Evolutionary conservation across 2,888 invertebrate species (phyloP).

Genomic region (Synanthedon andrenaeformis): DNA sequence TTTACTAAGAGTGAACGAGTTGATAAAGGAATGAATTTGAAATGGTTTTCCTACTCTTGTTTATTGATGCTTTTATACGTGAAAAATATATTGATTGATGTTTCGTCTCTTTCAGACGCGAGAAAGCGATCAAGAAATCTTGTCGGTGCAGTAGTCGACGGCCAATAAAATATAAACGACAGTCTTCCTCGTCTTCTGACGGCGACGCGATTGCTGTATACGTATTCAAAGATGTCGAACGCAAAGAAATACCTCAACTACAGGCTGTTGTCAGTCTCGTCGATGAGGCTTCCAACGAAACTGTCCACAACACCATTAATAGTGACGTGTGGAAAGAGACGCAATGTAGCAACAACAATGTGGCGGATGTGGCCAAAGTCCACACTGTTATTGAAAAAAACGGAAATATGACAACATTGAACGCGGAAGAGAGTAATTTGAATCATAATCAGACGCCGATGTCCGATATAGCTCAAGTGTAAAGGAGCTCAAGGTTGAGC

Average conservation of each 20-base stretch:
- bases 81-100: no score
- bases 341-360: slow-evolving; percentile 28
- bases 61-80: no score
- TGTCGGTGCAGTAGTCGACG: slow-evolving; percentile 47
- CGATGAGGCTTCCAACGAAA: slow-evolving; percentile 16
- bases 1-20: no score
- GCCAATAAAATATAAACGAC: slow-evolving; percentile 30
- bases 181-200: slow-evolving; percentile 51
- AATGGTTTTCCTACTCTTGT: no score
- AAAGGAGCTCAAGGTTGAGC: slow-evolving; percentile 10
- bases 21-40: no score
- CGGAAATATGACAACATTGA: slow-evolving; percentile 28
- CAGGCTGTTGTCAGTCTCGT: slow-evolving; percentile 23
- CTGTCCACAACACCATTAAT: slow-evolving; percentile 17
- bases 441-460: slow-evolving; percentile 24
- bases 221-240: slow-evolving; percentile 11
- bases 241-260: slow-evolving; percentile 12
- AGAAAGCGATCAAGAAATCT: slow-evolving; percentile 28
- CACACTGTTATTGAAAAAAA: slow-evolving; percentile 36
- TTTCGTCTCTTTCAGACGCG: slow-evolving; percentile 16
- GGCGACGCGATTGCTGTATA: slow-evolving; percentile 5
- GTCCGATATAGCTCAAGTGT: slow-evolving; percentile 33
- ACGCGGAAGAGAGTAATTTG: slow-evolving; percentile 2
- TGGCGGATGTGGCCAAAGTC: slow-evolving; percentile 12
- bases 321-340: slow-evolving; percentile 13